Conservation (phyloP, 2,888 invertebrate genomes). For the Tribolium freemani region DNA sequence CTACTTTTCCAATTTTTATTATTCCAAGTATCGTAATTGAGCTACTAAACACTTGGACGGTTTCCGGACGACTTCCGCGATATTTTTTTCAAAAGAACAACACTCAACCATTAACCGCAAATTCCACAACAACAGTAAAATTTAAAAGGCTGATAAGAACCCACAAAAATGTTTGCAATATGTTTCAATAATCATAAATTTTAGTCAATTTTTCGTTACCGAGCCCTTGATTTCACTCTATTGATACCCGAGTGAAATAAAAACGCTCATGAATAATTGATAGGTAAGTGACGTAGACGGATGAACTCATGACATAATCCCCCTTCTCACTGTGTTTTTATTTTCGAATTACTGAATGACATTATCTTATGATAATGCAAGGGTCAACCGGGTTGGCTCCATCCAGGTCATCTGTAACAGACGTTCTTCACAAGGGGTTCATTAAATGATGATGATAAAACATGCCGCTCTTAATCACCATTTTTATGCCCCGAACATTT, state of each 20-base stretch:
- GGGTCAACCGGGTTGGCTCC: constrained; percentile 5
- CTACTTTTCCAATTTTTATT: too few relatives aligned
- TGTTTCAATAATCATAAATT: background rate
- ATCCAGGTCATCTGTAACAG: constrained; percentile 24
- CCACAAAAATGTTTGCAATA: too few relatives aligned
- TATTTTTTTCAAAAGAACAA: too few relatives aligned
- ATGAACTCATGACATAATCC: constrained; percentile 35
- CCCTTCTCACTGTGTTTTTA: constrained; percentile 16
- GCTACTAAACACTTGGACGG: too few relatives aligned
- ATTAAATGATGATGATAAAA: background rate
- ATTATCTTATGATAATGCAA: constrained; percentile 26
- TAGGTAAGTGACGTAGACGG: constrained; percentile 19
- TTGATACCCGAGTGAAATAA: background rate
- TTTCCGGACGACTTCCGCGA: too few relatives aligned
- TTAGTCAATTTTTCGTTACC: background rate
- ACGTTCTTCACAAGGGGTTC: background rate
- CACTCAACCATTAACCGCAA: too few relatives aligned
- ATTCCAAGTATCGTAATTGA: too few relatives aligned
- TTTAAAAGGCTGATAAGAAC: too few relatives aligned
- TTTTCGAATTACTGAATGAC: constrained; percentile 17
- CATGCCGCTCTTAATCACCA: background rate
- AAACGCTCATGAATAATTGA: constrained; percentile 29
- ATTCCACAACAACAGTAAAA: too few relatives aligned
- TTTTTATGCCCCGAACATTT: background rate
- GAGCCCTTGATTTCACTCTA: background rate